phyloP scores from a whole-genome alignment of 2,888 invertebrate genomes.

The Achlya flavicornis region DNA sequence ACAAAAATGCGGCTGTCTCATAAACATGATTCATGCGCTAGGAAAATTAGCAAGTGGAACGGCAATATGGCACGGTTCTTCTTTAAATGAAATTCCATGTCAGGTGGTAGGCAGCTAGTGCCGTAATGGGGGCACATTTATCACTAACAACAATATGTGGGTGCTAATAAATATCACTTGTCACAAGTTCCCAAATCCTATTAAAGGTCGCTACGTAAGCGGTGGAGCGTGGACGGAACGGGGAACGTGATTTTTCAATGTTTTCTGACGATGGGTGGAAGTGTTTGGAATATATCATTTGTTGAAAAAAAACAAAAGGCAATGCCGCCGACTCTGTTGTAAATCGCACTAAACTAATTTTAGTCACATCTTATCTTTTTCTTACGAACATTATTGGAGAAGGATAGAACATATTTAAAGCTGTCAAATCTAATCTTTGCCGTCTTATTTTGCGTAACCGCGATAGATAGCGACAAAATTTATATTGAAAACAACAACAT shows the following conservation, averaged over 20 bases:
- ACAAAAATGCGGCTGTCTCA: conserved; percentile 69
- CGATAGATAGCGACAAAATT: too few species aligned
- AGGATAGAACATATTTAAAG: too few species aligned
- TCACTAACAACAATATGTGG: conserved; percentile 69
- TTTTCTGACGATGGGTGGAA: conserved; percentile 5
- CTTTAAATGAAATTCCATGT: conserved; percentile 81
- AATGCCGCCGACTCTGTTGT: too few species aligned
- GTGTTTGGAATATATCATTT: background rate
- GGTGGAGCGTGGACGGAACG: conserved; percentile 15
- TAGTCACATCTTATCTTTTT: too few species aligned
- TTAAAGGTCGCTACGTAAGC: conserved; percentile 36
- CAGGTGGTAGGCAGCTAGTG: conserved; percentile 58
- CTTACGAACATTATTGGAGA: too few species aligned
- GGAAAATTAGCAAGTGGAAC: conserved; percentile 70
- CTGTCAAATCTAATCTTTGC: too few species aligned
- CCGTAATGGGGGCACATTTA: conserved; percentile 65
- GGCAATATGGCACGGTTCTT: conserved; percentile 58
- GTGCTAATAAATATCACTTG: conserved; percentile 72
- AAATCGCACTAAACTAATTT: too few species aligned
- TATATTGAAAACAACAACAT: too few species aligned
- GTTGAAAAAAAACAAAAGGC: too few species aligned
- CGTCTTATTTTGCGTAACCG: too few species aligned
- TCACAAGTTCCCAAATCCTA: conserved; percentile 59
- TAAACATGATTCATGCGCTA: conserved; percentile 71
- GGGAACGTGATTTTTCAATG: conserved; percentile 39